Percentiles rank a stretch among this genome's conserved stretches.
Evolutionary conservation across 2,113 vertebrate genomes (phyloP).

Genomic region (Lycaon pictus): DNA sequence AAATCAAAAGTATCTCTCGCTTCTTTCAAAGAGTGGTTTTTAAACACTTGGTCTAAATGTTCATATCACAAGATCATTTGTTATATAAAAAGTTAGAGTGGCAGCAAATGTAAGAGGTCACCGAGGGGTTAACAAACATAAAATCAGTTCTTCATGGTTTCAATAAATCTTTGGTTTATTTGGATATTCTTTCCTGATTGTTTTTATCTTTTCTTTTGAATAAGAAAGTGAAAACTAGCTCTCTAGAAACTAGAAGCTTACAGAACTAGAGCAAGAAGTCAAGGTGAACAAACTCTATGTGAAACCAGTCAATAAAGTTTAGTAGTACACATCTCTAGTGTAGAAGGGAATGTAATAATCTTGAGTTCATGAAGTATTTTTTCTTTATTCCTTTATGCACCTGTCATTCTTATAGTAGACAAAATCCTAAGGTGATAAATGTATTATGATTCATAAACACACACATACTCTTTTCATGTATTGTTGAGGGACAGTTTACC

Average conservation of each 20-base stretch:
- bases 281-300: background rate
- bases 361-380: background rate
- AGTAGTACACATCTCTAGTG: background rate
- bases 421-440: background rate
- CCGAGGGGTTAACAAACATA: background rate
- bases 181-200: background rate
- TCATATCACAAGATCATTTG: slow-evolving; percentile 61
- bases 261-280: background rate
- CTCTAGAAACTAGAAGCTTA: background rate
- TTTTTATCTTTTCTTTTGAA: background rate
- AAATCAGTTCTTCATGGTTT: background rate
- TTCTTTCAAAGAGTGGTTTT: slow-evolving; percentile 72
- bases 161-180: background rate
- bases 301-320: background rate
- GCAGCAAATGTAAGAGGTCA: background rate
- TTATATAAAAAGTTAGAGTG: slow-evolving; percentile 56
- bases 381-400: background rate
- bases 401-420: background rate
- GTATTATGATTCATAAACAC: background rate
- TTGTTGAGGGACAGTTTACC: background rate
- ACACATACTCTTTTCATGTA: background rate
- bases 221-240: background rate
- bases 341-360: background rate
- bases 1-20: slow-evolving; percentile 65
- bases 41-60: slow-evolving; percentile 58